Evolutionary conservation across 2,113 vertebrate species (phyloP), one percentile per base, ranked within the genome.

Genomic region (Centrocercus urophasianus): DNA sequence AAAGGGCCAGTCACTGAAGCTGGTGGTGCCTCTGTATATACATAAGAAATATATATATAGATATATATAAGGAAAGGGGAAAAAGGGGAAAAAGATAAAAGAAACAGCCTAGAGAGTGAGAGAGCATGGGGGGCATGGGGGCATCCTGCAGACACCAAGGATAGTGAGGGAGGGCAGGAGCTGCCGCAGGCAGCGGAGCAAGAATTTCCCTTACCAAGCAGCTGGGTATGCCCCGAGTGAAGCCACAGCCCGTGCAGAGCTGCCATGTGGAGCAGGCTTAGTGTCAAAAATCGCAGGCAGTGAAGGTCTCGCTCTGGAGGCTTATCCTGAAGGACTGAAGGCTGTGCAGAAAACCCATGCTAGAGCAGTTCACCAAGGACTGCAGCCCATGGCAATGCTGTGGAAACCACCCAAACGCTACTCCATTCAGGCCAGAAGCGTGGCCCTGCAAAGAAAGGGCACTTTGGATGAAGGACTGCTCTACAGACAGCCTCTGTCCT

Each of bases 11-110:
- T 1, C 30, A 56, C 40, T 5, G n/a, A 72, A 77, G 48, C 24
- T n/a, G 30, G 19, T 21, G 30, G 47, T 1, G 0, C 32, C 73
- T 21, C 54, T 38, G 4, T 8, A 12, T 4, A 16, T 10, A 15
- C 34, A 71, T 59, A 32, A 64, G 43, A 59, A 43, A 82, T 63
- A 78, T 48, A 42, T 3, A 16, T 7, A 18, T 50, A 78, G 56
- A 42, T 4, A 16, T 10, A 18, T 34, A 65, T 59, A 32, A 70
- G 43, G 52, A 43, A 82, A 36, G 6, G 8, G 12, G 13, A 19
- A 47, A 40, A n/a, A 67, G 27, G 21, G 12, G 12, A 20, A 30
- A 40, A 28, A 21, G 38, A 34, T 27, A 22, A 38, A 56, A 69
- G 13, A 22, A 57, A 10, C 45, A 18, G 18, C 32, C 57, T 27